A percentile compares a stretch with the other conserved stretches of the same genome.
Evolutionary conservation across 2,113 vertebrate genomes (phyloP).

Genomic region (Gnathonemus echidnorhynchus): DNA sequence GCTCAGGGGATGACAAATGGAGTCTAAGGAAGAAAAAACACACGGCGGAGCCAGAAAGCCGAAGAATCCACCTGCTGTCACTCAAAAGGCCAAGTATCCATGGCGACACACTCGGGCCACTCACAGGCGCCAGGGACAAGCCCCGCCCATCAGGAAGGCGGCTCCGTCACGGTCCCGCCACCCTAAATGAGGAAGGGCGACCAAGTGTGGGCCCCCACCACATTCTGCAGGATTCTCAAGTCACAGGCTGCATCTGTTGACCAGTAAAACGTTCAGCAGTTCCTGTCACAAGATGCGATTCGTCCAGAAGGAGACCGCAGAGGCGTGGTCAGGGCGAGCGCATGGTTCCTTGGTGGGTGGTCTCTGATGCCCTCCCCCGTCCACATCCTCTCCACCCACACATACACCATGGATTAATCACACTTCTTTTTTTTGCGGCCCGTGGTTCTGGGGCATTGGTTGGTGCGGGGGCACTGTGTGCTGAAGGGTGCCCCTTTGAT

Average conservation of each 20-base stretch:
- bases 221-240: neutral
- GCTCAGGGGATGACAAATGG: neutral
- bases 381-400: neutral
- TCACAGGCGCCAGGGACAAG: neutral
- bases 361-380: neutral
- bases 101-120: neutral
- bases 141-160: neutral
- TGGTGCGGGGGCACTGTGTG: neutral
- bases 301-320: neutral
- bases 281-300: neutral
- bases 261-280: neutral
- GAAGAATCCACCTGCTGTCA: neutral
- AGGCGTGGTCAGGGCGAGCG: neutral
- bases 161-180: neutral
- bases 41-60: neutral
- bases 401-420: neutral
- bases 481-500: neutral
- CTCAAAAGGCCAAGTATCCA: neutral
- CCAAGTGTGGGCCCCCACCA: neutral
- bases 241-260: neutral
- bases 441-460: neutral
- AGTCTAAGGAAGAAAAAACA: neutral
- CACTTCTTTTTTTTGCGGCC: neutral
- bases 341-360: neutral
- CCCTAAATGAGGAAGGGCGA: neutral